phyloP scores from a whole-genome alignment of 2,888 invertebrate genomes.

The Ommatoiulus sabulosus region DNA sequence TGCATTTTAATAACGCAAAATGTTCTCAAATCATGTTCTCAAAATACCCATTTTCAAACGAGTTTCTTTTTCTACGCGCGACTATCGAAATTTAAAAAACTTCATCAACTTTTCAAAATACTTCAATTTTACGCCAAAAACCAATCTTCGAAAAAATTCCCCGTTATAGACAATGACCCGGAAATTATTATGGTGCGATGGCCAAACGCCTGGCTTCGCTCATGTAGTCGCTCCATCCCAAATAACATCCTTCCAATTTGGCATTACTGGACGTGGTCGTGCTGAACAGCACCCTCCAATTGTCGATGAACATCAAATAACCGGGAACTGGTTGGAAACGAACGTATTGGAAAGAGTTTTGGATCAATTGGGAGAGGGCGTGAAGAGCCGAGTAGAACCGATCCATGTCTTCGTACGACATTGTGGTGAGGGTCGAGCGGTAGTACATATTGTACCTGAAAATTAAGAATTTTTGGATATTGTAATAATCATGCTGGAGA shows the following conservation, averaged over 20 bases:
- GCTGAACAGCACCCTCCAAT: conserved; percentile 55
- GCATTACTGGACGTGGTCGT: neutral
- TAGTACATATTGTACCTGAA: conserved; percentile 56
- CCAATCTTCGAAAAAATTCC: too few species aligned
- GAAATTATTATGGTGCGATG: neutral
- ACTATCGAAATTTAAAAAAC: too few species aligned
- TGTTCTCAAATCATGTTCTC: too few species aligned
- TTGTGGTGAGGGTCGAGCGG: conserved; percentile 51
- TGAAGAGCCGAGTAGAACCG: conserved; percentile 51
- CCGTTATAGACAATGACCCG: too few species aligned
- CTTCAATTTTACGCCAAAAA: too few species aligned
- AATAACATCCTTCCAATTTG: conserved; percentile 52
- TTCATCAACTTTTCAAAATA: too few species aligned
- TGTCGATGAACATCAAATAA: conserved; percentile 49
- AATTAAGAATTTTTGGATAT: too few species aligned
- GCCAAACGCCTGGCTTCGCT: conserved; percentile 53
- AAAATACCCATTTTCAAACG: too few species aligned
- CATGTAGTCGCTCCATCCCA: conserved; percentile 58
- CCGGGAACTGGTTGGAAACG: conserved; percentile 42
- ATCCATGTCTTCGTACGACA: conserved; percentile 50
- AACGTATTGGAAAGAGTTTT: neutral
- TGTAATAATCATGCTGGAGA: too few species aligned
- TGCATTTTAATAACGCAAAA: too few species aligned
- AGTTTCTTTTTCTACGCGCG: too few species aligned
- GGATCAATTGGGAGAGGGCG: conserved; percentile 47